A percentile compares a stretch with the other conserved stretches of the same genome.
Conservation (phyloP, 2,888 invertebrate species). For the Brachynemurus nebulosus region DNA sequence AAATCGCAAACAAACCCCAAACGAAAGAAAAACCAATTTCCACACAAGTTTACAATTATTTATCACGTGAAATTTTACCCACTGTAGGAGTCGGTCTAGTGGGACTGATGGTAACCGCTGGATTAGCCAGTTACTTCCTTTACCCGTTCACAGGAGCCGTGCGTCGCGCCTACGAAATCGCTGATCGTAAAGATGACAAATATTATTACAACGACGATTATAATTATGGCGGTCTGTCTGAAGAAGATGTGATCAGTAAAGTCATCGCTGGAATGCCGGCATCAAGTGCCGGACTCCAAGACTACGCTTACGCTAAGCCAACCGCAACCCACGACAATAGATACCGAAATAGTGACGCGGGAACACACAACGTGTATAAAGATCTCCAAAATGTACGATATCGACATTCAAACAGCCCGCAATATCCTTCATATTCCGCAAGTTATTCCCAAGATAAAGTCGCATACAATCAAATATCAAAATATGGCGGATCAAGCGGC, state of each 20-base stretch:
- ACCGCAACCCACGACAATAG: constrained; percentile 27
- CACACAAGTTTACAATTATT: constrained; percentile 61
- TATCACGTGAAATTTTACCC: constrained; percentile 68
- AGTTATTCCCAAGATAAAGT: constrained; percentile 2
- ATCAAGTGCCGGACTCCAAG: constrained; percentile 25
- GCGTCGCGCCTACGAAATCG: constrained; percentile 46
- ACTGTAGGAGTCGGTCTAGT: constrained; percentile 65
- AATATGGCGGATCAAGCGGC: constrained; percentile 11
- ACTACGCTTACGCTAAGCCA: constrained; percentile 29
- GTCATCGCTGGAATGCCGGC: constrained; percentile 55
- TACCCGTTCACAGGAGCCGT: constrained; percentile 58
- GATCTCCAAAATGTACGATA: constrained; percentile 1
- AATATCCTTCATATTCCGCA: background rate
- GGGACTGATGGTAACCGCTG: constrained; percentile 58
- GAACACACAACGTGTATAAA: too few relatives aligned
- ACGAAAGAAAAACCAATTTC: constrained; percentile 44
- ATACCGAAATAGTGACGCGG: background rate
- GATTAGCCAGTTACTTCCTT: constrained; percentile 60
- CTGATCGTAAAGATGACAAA: constrained; percentile 42
- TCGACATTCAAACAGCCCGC: background rate
- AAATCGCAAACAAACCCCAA: constrained; percentile 28
- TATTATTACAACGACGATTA: constrained; percentile 57
- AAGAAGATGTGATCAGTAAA: constrained; percentile 64
- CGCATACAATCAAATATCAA: constrained; percentile 9
- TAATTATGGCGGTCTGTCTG: constrained; percentile 51